Conservation (phyloP, 1,140 invertebrate species). For the Panagrolaimus sp. region DNA sequence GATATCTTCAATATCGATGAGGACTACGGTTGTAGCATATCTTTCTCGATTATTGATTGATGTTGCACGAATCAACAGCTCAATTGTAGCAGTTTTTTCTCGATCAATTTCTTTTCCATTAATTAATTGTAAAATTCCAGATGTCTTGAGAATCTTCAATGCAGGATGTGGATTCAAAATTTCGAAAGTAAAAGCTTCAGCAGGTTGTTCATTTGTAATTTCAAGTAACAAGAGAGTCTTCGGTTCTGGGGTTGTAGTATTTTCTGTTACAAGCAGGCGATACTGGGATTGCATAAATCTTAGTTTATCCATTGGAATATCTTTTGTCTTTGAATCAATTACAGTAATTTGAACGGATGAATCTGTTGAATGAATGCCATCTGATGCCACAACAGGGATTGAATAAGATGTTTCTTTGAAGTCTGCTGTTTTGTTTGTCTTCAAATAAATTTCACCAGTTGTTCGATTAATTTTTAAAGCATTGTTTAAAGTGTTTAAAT, state of each 20-base stretch:
- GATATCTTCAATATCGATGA: constrained; percentile 42
- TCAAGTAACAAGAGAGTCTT: constrained; percentile 20
- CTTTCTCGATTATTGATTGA: constrained; percentile 9
- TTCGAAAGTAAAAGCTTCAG: constrained; percentile 28
- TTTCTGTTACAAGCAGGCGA: constrained; percentile 27
- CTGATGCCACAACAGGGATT: constrained; percentile 37
- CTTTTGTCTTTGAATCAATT: neutral
- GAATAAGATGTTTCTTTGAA: constrained; percentile 15
- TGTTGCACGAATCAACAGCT: constrained; percentile 18
- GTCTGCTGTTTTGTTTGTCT: constrained; percentile 12
- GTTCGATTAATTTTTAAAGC: constrained; percentile 11
- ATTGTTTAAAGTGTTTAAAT: neutral
- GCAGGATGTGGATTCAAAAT: constrained; percentile 19
- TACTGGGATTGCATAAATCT: constrained; percentile 29
- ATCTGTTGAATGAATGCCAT: constrained; percentile 39
- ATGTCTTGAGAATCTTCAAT: constrained; percentile 18
- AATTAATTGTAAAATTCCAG: constrained; percentile 19
- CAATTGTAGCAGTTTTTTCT: constrained; percentile 21
- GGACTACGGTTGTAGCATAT: constrained; percentile 24
- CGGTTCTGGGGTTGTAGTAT: constrained; percentile 20
- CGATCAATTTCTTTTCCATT: constrained; percentile 19
- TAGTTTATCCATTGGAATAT: constrained; percentile 13
- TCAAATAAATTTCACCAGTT: constrained; percentile 21
- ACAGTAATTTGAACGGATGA: constrained; percentile 28
- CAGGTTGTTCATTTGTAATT: constrained; percentile 19